Evolutionary conservation across 2,797 vertebrate genomes (phyloP), one percentile per base, ranked within the genome.

Genomic region (Pangasius krempfi): DNA sequence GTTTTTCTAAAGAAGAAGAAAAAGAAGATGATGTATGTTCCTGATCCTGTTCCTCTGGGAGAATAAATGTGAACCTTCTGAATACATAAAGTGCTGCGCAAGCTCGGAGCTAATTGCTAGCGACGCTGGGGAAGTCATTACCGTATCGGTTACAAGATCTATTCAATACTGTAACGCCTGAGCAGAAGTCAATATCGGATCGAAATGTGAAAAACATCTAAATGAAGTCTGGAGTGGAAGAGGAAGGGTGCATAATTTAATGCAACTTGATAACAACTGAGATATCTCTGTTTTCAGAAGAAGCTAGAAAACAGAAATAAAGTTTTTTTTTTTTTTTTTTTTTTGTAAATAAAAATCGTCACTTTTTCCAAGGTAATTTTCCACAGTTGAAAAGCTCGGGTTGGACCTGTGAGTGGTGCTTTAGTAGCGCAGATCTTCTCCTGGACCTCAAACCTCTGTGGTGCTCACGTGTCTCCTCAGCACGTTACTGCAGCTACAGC

Each of bases 11-110:
- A 47, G 64, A 62, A 62, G 72, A 75, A 44, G 40, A 76, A 50
- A 25, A 50, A 75, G 4, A n/a, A 18, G 27, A 16, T 30, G 47
- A 3, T 1, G 13, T 18, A 54, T 30, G 27, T 18, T 75, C 54
- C 66, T 88, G 81, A 88, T 88, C 62, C 79, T 81, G 68, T 84
- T 88, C 87, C 27, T 90, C 25, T 58, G 66, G 73, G 10, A 27
- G 40, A 75, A 72, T 44, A 72, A 72, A 72, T 2, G 78, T 83
- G 83, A 87, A 47, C 72, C 73, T 73, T 60, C 83, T 72, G 89
- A 89, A 91, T 80, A 73, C 87, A 89, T 83, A 89, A 90, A 86
- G 84, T 75, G 89, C 89, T 90, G 89, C 54, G 85, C 79, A 87
- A 83, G 91, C 89, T 80, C 87, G 54, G 85, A 68, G 88, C 89